phyloP scores from a whole-genome alignment of 2,797 vertebrate genomes.

The Girardinus metallicus region DNA sequence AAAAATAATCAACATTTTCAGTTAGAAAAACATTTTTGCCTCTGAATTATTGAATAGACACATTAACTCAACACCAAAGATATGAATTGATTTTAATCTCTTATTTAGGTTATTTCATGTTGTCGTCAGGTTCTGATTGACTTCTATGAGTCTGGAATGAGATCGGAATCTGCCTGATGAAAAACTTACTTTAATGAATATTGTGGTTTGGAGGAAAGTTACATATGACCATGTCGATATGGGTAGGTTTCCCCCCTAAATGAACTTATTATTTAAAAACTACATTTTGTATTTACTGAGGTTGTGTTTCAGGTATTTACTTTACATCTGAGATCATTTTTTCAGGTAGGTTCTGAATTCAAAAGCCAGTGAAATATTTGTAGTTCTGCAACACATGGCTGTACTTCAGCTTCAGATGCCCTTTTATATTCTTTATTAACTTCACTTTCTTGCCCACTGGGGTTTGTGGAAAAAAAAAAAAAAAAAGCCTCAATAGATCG shows the following conservation, averaged over 20 bases:
- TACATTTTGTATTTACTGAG: not conserved
- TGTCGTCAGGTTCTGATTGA: no score
- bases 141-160: not conserved
- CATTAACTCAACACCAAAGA: not conserved
- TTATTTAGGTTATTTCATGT: not conserved
- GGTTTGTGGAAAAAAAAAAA: slow-evolving; percentile 23
- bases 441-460: slow-evolving; percentile 61
- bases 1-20: not conserved
- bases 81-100: not conserved
- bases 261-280: not conserved
- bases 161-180: not conserved
- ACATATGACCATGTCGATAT: not conserved
- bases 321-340: slow-evolving; percentile 9
- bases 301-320: not conserved
- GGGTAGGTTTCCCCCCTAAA: no score
- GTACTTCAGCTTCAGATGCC: slow-evolving; percentile 61
- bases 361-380: slow-evolving; percentile 22
- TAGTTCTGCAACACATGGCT: slow-evolving; percentile 34
- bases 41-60: not conserved
- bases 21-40: not conserved
- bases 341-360: not conserved
- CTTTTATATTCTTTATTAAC: slow-evolving; percentile 67
- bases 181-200: no score
- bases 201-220: not conserved
- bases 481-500: slow-evolving; percentile 60